Evolutionary conservation across 2,113 vertebrate species (phyloP).

Genomic region (Apistogramma diplotaenia): DNA sequence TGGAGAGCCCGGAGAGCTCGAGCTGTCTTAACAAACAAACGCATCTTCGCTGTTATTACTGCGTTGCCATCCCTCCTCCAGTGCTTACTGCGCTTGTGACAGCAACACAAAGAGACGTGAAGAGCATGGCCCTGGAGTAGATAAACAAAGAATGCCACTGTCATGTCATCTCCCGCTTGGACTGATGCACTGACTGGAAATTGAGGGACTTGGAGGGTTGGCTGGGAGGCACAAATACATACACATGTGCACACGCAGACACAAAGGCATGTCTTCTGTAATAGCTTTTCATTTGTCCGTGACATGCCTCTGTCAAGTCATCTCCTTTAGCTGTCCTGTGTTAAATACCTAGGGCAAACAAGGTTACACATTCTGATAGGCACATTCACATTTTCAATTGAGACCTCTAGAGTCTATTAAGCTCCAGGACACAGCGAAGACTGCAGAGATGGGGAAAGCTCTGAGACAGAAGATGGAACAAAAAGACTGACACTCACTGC

Average conservation of each 20-base stretch:
- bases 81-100: conserved; percentile 49
- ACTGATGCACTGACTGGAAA: conserved; percentile 55
- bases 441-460: conserved; percentile 2
- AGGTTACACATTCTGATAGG: conserved; percentile 60
- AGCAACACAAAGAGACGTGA: conserved; percentile 68
- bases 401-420: conserved; percentile 63
- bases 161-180: conserved; percentile 64
- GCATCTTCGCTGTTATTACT: conserved; percentile 36
- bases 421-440: conserved; percentile 43
- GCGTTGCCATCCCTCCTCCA: conserved; percentile 32
- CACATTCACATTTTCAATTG: conserved; percentile 57
- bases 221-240: conserved; percentile 10
- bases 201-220: conserved; percentile 41
- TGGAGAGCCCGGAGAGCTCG: conserved; percentile 38
- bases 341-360: conserved; percentile 60
- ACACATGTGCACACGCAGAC: not conserved
- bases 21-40: conserved; percentile 52
- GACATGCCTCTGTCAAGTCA: conserved; percentile 56
- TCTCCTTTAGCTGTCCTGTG: conserved; percentile 50
- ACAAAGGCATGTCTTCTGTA: conserved; percentile 44
- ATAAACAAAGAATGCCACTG: conserved; percentile 68
- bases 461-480: conserved; percentile 52
- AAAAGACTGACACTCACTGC: conserved; percentile 50
- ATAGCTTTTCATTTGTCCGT: conserved; percentile 63
- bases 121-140: conserved; percentile 57